Percentiles rank a stretch among this genome's conserved stretches.
Conservation (phyloP, 2,113 vertebrate genomes). For the Sylvia atricapilla region DNA sequence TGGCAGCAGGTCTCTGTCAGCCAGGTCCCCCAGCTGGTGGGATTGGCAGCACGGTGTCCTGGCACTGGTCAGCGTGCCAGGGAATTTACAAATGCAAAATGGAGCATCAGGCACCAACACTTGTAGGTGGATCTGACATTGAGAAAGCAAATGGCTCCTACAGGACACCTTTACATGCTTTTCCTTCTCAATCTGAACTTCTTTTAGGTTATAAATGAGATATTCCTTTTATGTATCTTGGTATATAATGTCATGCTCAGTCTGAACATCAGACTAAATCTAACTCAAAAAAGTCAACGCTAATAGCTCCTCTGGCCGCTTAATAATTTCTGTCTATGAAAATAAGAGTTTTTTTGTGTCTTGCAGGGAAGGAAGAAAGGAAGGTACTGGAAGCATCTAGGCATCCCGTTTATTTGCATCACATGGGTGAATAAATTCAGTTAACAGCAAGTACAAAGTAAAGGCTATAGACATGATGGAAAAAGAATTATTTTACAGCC, state of each 20-base stretch:
- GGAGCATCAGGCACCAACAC: rapidly evolving
- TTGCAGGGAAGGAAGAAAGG: background rate
- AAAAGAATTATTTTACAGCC: background rate
- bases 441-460: background rate
- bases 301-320: background rate
- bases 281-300: background rate
- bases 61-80: background rate
- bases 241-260: background rate
- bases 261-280: background rate
- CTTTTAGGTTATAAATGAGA: background rate
- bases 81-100: rapidly evolving
- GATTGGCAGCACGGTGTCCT: background rate
- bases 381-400: background rate
- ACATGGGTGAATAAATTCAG: background rate
- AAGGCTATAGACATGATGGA: background rate
- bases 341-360: background rate
- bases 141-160: background rate
- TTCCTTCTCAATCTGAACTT: background rate
- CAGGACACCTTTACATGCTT: background rate
- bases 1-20: background rate
- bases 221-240: background rate
- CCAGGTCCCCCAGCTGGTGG: rapidly evolving
- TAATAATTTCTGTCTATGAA: background rate
- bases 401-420: background rate
- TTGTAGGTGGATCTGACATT: rapidly evolving